Percentiles rank a stretch among this genome's conserved stretches.
phyloP scores from a whole-genome alignment of 2,888 invertebrate genomes.

The Coelinius sp. region DNA sequence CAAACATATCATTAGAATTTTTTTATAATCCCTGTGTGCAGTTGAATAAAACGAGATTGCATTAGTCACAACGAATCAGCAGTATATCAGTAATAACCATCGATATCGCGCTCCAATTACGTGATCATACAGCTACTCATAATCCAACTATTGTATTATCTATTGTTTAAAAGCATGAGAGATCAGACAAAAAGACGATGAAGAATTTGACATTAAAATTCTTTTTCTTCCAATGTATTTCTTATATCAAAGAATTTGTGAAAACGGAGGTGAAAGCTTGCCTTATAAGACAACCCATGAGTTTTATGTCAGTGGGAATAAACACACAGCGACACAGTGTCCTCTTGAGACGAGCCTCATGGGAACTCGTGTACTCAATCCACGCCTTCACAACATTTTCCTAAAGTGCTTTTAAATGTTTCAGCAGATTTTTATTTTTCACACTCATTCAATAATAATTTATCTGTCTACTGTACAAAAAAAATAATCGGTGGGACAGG shows the following conservation, averaged over 20 bases:
- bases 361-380: slow-evolving; percentile 44
- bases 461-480: not conserved
- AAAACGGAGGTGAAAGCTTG: slow-evolving; percentile 48
- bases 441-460: not conserved
- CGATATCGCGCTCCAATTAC: slow-evolving; percentile 31
- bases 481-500: not conserved
- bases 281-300: slow-evolving; percentile 44
- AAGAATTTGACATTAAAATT: not conserved
- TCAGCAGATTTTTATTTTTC: slow-evolving; percentile 19
- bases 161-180: too few species aligned
- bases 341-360: slow-evolving; percentile 38
- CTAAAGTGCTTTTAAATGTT: slow-evolving; percentile 19
- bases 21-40: not conserved
- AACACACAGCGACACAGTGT: not conserved
- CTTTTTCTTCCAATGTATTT: not conserved
- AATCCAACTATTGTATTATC: slow-evolving; percentile 13
- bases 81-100: slow-evolving; percentile 21
- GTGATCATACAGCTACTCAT: slow-evolving; percentile 19
- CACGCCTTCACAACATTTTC: slow-evolving; percentile 42
- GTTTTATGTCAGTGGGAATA: slow-evolving; percentile 27
- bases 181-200: too few species aligned
- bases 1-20: not conserved
- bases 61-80: slow-evolving; percentile 16
- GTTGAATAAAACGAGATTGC: not conserved
- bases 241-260: slow-evolving; percentile 11